Evolutionary conservation across 2,888 invertebrate genomes (phyloP), one percentile per base, ranked within the genome.

Genomic region (Plutella xylostella): DNA sequence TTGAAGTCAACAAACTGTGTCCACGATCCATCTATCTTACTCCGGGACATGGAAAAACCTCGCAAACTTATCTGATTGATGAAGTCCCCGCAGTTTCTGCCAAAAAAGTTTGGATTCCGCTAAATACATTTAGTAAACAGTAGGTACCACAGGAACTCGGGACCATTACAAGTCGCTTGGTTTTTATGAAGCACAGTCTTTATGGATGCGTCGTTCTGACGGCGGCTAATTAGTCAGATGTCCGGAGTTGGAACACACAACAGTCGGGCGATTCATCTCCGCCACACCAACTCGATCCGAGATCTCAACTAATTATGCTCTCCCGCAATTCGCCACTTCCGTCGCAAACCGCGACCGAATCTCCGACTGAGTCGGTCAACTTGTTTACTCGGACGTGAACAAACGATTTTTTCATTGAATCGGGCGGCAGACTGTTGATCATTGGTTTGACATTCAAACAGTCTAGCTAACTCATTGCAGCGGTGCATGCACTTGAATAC

Each of bases 381-480:
- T 71, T 78, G 72, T 80, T 78, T 77, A 76, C 74, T 58, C 73
- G 63, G 74, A 78, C 69, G 63, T 68, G 72, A 73, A 80, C 79
- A 76, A 75, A 79, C 79, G 75, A 78, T 79, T 72, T 75, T 77
- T 82, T 82, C 80, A 83, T 80, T 78, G 74, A 72, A 65, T 57
- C 63, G 64, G 59, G 57, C 72, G 64, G 65, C 72, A 69, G 73
- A 68, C 57, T 66, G 68, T 67, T 71, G 76, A 78, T 80, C 76
- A 83, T 83, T 83, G 76, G 77, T 83, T 82, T 83, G 83, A 83
- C 83, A 78, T 83, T 83, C 82, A 83, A 76, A 78, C 74, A 61
- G 72, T 71, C 79, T 78, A 78, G 72, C 78, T 68, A 69, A 74
- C 71, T 74, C 73, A 73, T 75, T 80, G 80, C 80, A 80, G 60